Conservation (phyloP, 1,140 invertebrate species). For the Scaptomyza hsui region DNA sequence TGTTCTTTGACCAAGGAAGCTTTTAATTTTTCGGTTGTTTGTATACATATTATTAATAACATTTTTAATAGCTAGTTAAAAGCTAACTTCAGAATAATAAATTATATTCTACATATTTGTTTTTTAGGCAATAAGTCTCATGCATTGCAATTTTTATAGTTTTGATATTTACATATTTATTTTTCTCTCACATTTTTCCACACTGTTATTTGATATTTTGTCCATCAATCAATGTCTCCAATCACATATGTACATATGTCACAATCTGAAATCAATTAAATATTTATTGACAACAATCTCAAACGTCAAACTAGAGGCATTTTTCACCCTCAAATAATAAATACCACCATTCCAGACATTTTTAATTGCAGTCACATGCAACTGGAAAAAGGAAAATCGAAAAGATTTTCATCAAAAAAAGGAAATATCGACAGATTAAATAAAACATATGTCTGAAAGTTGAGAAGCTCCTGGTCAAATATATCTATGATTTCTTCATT, state of each 20-base stretch:
- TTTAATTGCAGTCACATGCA: constrained; percentile 8
- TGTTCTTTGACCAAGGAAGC: constrained; percentile 7
- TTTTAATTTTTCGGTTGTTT: constrained; percentile 4
- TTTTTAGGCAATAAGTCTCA: not conserved
- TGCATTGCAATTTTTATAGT: not conserved
- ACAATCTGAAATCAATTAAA: constrained; percentile 63
- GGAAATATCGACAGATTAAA: no score
- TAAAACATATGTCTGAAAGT: no score
- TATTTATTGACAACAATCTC: constrained; percentile 59
- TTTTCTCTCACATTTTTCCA: not conserved
- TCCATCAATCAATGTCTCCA: constrained; percentile 60
- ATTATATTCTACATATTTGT: not conserved
- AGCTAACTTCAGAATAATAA: not conserved
- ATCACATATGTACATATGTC: constrained; percentile 25
- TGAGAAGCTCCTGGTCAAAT: no score
- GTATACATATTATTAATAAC: constrained; percentile 37
- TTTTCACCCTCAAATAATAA: not conserved
- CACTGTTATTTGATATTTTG: constrained; percentile 3
- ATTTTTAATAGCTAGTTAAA: constrained; percentile 26
- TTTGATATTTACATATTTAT: constrained; percentile 10
- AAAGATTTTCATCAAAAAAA: not conserved
- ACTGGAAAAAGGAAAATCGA: not conserved
- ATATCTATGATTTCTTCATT: no score
- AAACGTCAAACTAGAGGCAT: constrained; percentile 23
- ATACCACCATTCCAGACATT: not conserved